Evolutionary conservation across 1,140 invertebrate genomes (phyloP), one percentile per base, ranked within the genome.

Genomic region (Drosophila repleta): DNA sequence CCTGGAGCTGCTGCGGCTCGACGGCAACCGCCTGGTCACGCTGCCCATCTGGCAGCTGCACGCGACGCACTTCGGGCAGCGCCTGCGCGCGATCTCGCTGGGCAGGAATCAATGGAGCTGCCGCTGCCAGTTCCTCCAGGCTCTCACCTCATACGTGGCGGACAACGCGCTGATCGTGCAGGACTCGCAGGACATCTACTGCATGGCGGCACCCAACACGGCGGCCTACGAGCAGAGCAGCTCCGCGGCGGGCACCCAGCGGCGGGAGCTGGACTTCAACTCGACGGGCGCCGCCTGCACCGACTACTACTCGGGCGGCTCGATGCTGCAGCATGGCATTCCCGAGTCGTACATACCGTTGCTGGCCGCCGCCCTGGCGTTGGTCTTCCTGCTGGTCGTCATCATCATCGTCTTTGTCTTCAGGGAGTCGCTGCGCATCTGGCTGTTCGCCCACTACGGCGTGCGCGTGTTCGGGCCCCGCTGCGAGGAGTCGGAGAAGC

Each of bases 51-150:
- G 96, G 97, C 96, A 96, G 80, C 93, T 97, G 15, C 94, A 94
- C 5, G 70, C 78, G 8, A 57, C 76, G 10, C 90, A 90, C 32
- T 90, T 91, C 55, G 83, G 83, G 15, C 93, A 92, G 55, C 92
- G 95, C 35, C 92, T 98, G 60, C 94, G 93, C 39, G 94, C 96
- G 68, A 90, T 98, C 11, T 94, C 94, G 1, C 92, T 98, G 7
- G 95, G 95, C 0, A 94, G 95, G 56, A 98, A 98, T 90, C 94
- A 94, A 2, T 98, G 97, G 97, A 96, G 95, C 26, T 98, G 97
- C 88, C 95, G 96, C 51, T 98, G 97, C 92, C 95, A 96, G 85
- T 98, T 97, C 91, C 93, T 98, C 46, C 96, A 97, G 90, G 95
- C 96, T 61, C 93, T 98, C 60, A 96, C 96, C 41, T 93, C 95